phyloP scores from a whole-genome alignment of 2,113 vertebrate species.

The Cheirogaleus medius region DNA sequence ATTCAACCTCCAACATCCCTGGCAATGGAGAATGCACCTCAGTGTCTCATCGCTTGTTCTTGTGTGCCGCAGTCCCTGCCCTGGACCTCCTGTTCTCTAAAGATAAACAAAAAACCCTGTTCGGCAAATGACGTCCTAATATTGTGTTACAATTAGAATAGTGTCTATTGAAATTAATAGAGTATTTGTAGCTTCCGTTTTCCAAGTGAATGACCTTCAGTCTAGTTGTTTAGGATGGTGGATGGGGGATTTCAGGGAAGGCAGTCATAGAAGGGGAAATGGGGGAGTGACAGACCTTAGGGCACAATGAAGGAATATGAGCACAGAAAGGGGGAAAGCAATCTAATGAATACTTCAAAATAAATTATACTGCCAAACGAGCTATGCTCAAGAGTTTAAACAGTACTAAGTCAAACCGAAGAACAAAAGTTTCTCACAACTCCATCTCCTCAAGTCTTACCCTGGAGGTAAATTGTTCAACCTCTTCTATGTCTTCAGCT shows the following conservation, averaged over 20 bases:
- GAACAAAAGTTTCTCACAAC: background rate
- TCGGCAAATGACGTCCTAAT: background rate
- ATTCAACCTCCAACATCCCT: background rate
- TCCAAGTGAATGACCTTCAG: background rate
- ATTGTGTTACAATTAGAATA: background rate
- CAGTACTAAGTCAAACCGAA: background rate
- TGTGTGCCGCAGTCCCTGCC: background rate
- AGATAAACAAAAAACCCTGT: background rate
- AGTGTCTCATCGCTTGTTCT: background rate
- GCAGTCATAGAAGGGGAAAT: fast-evolving
- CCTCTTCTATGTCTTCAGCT: background rate
- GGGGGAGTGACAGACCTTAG: background rate
- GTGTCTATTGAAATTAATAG: background rate
- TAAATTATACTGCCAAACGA: background rate
- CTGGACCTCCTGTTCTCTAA: background rate
- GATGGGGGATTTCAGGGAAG: background rate
- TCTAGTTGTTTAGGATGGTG: background rate
- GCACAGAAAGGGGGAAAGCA: background rate
- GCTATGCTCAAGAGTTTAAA: background rate
- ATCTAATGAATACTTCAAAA: background rate
- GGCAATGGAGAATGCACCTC: background rate
- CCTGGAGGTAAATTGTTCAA: background rate
- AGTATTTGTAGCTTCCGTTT: background rate
- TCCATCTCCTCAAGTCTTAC: background rate
- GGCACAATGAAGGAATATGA: background rate